Base-by-base conservation (phyloP, 2,888 invertebrate genomes). In the Agrenia bidenticulata region DNA sequence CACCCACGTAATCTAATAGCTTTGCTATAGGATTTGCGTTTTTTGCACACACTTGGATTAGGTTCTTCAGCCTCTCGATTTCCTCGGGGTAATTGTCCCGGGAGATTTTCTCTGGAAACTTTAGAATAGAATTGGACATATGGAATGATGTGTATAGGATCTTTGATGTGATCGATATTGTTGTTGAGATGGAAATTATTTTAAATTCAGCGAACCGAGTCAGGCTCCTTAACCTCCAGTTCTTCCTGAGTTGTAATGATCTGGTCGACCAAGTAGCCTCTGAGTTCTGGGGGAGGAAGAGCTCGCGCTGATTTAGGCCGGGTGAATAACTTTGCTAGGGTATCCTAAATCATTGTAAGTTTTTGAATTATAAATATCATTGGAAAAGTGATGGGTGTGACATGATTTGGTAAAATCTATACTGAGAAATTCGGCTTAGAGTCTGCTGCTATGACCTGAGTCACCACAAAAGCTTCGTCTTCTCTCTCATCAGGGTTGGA, bases 11-110 rank as follows among this genome's bases (percentile, higher is more conserved):
- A 81, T 96, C 96, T 80, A 98, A 85, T 61, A 97, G 82, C 81
- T 95, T 94, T 1, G 96, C 95, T 61, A 99, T 81, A 0, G 97
- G 97, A 83, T 94, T 94, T 0, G 94, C 90, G 15, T 90, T 88
- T 77, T 91, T 86, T 0, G 97, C 95, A 54, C 96, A 79, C n/a
- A 87, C 87, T 82, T 98, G 98, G 73, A 99, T 90, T 54, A 89
- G 86, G 61, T 85, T 85, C 41, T 90, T 85, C 58, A 97, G 81
- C 78, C 87, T 87, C 73, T 90, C 89, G 59, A 94, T 86, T 81
- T 95, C 92, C 76, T 88, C 87, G 54, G 85, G 83, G 7, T 87
- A 84, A 24, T 85, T 82, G 78, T 90, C 89, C 58, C 87, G 84
- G 59, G 88, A 86, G 77, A 15, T 45, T 45, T 45, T 45, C 19